These are phyloP conservation scores for Avahi laniger DNA, from an alignment of 2,797 vertebrate genomes.

Conservation along the genomic window DNA sequence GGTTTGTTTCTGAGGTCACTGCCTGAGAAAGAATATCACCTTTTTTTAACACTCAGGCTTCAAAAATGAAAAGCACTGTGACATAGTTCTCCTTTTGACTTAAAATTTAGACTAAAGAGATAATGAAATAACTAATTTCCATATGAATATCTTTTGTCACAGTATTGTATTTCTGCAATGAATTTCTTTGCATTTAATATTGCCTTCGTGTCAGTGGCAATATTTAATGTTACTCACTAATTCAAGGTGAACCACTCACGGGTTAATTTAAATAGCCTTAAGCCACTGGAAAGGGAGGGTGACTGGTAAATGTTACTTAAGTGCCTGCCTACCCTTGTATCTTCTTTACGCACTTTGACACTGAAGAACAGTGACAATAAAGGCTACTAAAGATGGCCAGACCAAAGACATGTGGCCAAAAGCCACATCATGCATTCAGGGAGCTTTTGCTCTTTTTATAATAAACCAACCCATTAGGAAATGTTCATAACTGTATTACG, in stretches of 20 bases:
- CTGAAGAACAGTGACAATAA: not conserved
- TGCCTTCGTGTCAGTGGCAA: not conserved
- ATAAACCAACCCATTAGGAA: not conserved
- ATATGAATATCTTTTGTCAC: not conserved
- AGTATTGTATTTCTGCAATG: not conserved
- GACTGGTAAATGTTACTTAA: not conserved
- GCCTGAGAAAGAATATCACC: not conserved
- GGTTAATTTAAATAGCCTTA: not conserved
- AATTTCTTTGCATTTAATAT: slow-evolving; percentile 8
- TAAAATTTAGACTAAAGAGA: not conserved
- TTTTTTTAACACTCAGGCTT: not conserved
- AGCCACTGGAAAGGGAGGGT: not conserved
- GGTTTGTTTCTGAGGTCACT: not conserved
- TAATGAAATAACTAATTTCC: slow-evolving; percentile 50
- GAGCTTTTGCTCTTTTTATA: not conserved
- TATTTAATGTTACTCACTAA: slow-evolving; percentile 13
- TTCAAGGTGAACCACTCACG: not conserved
- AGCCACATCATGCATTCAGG: not conserved
- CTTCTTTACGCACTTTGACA: not conserved
- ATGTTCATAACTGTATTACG: not conserved
- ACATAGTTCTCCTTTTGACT: not conserved
- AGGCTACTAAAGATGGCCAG: not conserved
- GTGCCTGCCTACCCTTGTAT: not conserved
- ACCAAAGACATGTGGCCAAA: not conserved
- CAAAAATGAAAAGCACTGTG: not conserved